A percentile compares a stretch with the other conserved stretches of the same genome.
Evolutionary conservation across 2,888 invertebrate species (phyloP).

Genomic region (Phania funesta): DNA sequence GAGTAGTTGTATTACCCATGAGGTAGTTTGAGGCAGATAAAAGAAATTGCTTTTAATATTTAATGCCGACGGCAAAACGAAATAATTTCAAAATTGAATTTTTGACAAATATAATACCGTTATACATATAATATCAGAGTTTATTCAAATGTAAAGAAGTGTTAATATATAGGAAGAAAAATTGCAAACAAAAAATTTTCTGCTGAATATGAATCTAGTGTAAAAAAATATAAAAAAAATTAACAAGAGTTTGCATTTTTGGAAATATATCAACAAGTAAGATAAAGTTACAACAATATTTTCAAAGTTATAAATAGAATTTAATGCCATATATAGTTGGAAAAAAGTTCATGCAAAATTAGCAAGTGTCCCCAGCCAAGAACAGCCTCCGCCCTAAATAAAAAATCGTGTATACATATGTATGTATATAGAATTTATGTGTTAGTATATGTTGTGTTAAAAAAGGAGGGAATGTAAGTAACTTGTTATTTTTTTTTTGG

Average conservation of each 20-base stretch:
- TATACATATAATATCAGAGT: constrained; percentile 53
- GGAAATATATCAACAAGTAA: constrained; percentile 50
- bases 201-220: not conserved
- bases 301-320: constrained; percentile 58
- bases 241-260: constrained; percentile 8
- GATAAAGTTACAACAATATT: constrained; percentile 15
- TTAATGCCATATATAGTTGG: constrained; percentile 30
- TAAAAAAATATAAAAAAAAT: not conserved
- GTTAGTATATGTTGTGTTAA: constrained; percentile 22
- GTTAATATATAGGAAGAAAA: constrained; percentile 7
- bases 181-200: not conserved
- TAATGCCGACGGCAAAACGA: constrained; percentile 27
- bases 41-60: no score
- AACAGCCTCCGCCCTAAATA: constrained; percentile 67
- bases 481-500: constrained; percentile 39
- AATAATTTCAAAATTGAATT: no score
- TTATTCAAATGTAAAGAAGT: constrained; percentile 48
- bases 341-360: constrained; percentile 52
- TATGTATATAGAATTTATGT: constrained; percentile 33
- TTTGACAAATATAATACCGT: constrained; percentile 48
- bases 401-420: constrained; percentile 25
- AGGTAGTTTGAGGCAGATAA: no score
- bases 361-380: constrained; percentile 56
- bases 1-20: no score
- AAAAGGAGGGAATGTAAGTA: constrained; percentile 56